Percentiles rank a stretch among this genome's conserved stretches.
Evolutionary conservation across 1,140 invertebrate species (phyloP).

Genomic region (Zaprionus gabonicus): DNA sequence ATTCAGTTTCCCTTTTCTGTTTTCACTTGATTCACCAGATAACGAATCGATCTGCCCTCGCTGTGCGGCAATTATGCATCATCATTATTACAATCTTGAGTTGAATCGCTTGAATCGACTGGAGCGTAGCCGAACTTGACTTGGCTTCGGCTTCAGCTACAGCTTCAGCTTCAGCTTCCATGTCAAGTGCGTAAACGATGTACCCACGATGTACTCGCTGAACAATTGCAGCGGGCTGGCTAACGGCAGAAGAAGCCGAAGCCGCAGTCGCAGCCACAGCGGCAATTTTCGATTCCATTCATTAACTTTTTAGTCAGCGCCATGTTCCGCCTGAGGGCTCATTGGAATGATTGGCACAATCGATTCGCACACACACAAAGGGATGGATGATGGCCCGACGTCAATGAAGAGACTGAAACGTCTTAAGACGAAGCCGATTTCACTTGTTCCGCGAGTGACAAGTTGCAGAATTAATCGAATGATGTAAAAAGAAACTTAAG

Average conservation of each 20-base stretch:
- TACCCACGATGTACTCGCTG: slow-evolving; percentile 9
- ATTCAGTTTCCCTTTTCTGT: neutral
- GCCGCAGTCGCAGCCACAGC: neutral
- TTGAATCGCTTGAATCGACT: slow-evolving; percentile 18
- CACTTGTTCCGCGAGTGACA: neutral
- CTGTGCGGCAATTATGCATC: slow-evolving; percentile 39
- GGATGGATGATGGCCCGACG: neutral
- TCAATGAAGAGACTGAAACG: neutral
- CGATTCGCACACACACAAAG: slow-evolving; percentile 44
- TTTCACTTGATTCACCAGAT: neutral
- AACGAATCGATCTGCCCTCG: slow-evolving; percentile 31
- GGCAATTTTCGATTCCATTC: slow-evolving; percentile 53
- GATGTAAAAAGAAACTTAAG: neutral
- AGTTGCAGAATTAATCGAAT: neutral
- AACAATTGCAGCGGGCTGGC: slow-evolving; percentile 54
- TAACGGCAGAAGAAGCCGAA: neutral
- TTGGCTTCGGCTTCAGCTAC: too few relatives aligned
- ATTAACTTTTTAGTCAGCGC: slow-evolving; percentile 62
- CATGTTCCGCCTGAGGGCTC: slow-evolving; percentile 46
- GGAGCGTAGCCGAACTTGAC: slow-evolving; percentile 1
- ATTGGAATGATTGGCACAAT: slow-evolving; percentile 75
- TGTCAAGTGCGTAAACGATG: slow-evolving; percentile 50
- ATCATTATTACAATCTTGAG: slow-evolving; percentile 47
- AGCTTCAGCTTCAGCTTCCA: slow-evolving; percentile 34
- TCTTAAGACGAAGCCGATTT: neutral